Base-by-base conservation (phyloP, 2,113 vertebrate species). In the Notothenia coriiceps region DNA sequence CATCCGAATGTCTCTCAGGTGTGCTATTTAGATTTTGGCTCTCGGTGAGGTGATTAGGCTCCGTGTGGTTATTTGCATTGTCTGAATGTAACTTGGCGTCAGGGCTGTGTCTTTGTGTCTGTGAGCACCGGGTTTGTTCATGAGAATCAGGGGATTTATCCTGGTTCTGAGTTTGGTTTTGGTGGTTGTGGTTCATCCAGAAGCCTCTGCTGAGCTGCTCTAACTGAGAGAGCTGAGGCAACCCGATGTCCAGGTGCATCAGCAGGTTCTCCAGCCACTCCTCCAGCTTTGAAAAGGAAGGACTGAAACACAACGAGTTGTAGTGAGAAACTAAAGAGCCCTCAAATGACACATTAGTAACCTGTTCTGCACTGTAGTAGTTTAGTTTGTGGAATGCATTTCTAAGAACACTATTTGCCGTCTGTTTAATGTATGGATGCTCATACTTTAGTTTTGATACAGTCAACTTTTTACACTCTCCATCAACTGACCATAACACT, bases 191-290 rank as follows among this genome's bases (percentile, higher is more conserved):
- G 0, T 59, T 94, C 85, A 96, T 90, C 95, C 97, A 96, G 71
- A 99, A 99, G 66, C 88, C 79, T 79, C 79, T 93, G 63, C 95
- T 89, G 79, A 97, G 89, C 61, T 97, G 95, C 60, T 98, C 97
- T 80, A 98, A 89, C 80, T 98, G 97, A 0, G 97, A 94, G 74
- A 96, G 95, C 63, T 98, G 88, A 0, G 96, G 96, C 43, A 98
- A 91, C 60, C 93, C 91, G 64, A 98, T 95, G 29, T 97, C 95
- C 91, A 99, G 79, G 91, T 98, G 96, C 97, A 98, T 97, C 82
- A 92, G 90, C 40, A 98, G 94, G 54, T 96, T 96, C 52, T 96
- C 96, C 84, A 99, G 93, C 97, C 96, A 99, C 86, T 97, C 96
- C 61, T 98, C 96, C 90, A 99, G 92, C 91, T 96, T 97, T 61